Evolutionary conservation across 2,888 invertebrate genomes (phyloP).

Genomic region (Drosophila maculinotata): DNA sequence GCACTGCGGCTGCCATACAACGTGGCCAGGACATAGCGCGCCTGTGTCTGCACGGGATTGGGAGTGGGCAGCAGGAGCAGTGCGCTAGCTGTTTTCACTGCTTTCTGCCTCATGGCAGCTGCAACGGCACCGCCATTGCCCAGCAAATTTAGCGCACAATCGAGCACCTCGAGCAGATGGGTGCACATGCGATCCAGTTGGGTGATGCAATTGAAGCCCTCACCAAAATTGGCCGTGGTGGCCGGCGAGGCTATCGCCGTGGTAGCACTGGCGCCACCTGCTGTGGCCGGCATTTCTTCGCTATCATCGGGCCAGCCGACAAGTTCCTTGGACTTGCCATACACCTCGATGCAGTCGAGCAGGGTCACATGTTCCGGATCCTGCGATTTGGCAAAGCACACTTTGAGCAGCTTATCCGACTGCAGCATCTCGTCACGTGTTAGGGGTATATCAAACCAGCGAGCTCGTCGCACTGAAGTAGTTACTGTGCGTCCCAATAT

Average conservation of each 20-base stretch:
- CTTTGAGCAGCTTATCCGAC: conserved; percentile 95
- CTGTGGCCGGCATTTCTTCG: conserved; percentile 88
- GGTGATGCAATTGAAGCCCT: conserved; percentile 82
- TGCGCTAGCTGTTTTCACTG: conserved; percentile 87
- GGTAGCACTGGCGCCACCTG: conserved; percentile 71
- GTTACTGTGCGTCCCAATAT: conserved; percentile 89
- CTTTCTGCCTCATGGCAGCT: conserved; percentile 86
- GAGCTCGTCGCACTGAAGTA: conserved; percentile 90
- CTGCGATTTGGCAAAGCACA: conserved; percentile 93
- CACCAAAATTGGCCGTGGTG: conserved; percentile 63
- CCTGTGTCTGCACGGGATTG: conserved; percentile 90
- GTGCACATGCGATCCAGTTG: conserved; percentile 87
- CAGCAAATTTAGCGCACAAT: conserved; percentile 89
- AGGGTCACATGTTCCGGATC: conserved; percentile 95
- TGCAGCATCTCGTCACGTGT: conserved; percentile 96
- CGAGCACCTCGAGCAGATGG: conserved; percentile 90
- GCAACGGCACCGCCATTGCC: conserved; percentile 85
- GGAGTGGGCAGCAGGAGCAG: conserved; percentile 89
- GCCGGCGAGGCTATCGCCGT: conserved; percentile 73
- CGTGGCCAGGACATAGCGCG: conserved; percentile 93
- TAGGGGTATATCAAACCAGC: conserved; percentile 98
- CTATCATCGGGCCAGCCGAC: conserved; percentile 99
- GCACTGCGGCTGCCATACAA: conserved; percentile 89
- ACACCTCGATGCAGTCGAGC: conserved; percentile 97
- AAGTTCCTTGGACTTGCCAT: conserved; percentile 97